phyloP scores from a whole-genome alignment of 2,888 invertebrate genomes.

The Atrina japonica region DNA sequence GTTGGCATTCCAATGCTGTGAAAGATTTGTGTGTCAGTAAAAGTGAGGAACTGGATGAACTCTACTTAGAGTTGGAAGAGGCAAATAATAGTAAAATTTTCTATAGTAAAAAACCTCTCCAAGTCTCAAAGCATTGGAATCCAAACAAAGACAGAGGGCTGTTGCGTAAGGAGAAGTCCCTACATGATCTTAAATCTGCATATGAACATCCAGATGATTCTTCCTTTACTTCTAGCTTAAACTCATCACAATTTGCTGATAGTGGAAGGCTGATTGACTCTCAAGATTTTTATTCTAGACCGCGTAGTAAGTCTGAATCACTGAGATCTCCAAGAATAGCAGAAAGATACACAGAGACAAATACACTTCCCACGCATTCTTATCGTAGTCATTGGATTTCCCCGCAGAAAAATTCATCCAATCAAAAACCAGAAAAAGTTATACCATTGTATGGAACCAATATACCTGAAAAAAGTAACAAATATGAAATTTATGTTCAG shows the following conservation, averaged over 20 bases:
- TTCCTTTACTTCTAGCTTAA: too few relatives aligned
- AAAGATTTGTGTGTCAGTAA: conserved; percentile 16
- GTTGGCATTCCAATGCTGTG: conserved; percentile 23
- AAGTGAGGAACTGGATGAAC: conserved; percentile 88
- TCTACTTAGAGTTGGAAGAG: conserved; percentile 88
- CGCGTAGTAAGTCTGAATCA: conserved; percentile 10
- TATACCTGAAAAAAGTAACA: conserved; percentile 62
- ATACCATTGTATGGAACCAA: conserved; percentile 71
- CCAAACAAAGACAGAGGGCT: conserved; percentile 87
- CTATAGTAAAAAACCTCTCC: conserved; percentile 89
- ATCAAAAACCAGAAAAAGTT: neutral
- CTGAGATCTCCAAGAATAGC: too few relatives aligned
- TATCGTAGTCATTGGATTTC: too few relatives aligned
- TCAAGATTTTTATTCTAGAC: too few relatives aligned
- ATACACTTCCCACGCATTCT: too few relatives aligned
- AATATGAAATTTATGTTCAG: conserved; percentile 70
- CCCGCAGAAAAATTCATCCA: too few relatives aligned
- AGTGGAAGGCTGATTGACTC: too few relatives aligned
- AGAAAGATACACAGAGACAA: too few relatives aligned
- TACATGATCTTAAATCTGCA: conserved; percentile 87
- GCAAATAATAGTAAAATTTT: conserved; percentile 92
- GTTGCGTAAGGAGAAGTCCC: conserved; percentile 91
- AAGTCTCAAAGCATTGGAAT: conserved; percentile 89
- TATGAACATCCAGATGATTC: too few relatives aligned
- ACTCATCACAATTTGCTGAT: too few relatives aligned